Evolutionary conservation across 2,888 invertebrate genomes (phyloP).

Genomic region (Oxycera nigricornis): DNA sequence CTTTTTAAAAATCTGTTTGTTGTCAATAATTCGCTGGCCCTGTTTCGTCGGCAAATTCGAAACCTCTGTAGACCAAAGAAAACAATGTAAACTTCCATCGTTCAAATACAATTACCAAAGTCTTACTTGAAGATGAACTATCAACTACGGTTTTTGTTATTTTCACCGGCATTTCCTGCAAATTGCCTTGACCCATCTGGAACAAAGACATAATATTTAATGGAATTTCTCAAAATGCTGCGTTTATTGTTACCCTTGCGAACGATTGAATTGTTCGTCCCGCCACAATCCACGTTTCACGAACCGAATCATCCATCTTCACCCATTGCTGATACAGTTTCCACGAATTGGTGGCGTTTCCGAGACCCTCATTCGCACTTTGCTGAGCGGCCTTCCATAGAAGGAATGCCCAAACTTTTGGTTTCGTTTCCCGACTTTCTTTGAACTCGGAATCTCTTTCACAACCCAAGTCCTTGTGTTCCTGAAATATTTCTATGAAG

Average conservation of each 20-base stretch:
- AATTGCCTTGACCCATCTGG: constrained; percentile 58
- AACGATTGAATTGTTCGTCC: constrained; percentile 78
- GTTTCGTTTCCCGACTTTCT: constrained; percentile 77
- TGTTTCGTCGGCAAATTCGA: constrained; percentile 5
- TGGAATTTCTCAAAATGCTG: neutral
- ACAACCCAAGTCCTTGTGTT: constrained; percentile 72
- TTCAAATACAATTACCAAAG: constrained; percentile 1
- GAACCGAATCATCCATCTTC: constrained; percentile 75
- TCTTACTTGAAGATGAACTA: constrained; percentile 52
- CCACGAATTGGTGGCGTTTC: constrained; percentile 70
- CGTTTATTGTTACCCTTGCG: constrained; percentile 71
- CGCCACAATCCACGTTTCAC: constrained; percentile 81
- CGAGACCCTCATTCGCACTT: constrained; percentile 60
- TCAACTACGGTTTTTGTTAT: constrained; percentile 62
- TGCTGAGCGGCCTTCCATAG: constrained; percentile 77
- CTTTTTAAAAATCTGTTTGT: constrained; percentile 35
- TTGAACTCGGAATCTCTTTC: constrained; percentile 70
- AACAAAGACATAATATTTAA: constrained; percentile 14
- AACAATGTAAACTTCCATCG: neutral
- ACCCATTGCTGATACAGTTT: constrained; percentile 84
- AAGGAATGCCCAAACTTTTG: constrained; percentile 85
- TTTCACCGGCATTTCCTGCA: constrained; percentile 62
- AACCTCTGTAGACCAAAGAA: neutral
- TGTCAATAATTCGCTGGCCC: constrained; percentile 1
- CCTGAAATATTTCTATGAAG: constrained; percentile 79